Evolutionary conservation across 2,797 vertebrate species (phyloP), one percentile per base, ranked within the genome.

Genomic region (Helicolenus hilgendorfi): DNA sequence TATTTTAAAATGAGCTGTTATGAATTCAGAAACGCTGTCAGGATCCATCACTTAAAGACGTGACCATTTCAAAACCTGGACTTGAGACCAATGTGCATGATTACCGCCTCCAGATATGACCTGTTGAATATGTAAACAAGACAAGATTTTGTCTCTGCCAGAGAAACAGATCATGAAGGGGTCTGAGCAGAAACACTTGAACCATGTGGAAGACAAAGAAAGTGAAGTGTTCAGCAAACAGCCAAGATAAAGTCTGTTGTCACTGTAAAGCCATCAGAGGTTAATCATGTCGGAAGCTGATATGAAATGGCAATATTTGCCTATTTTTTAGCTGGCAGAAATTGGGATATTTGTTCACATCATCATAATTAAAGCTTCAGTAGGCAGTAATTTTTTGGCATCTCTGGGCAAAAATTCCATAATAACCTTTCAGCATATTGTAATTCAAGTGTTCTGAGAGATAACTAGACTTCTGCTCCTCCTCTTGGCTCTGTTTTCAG

Each of bases 91-190:
- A 27, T 7, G 35, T 18, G n/a, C 59, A 49, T 79, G 58, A 45
- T 26, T 38, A 3, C 26, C 7, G 55, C 62, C 74, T 75, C 79
- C 72, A 41, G 75, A 87, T 77, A 0, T 13, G 58, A 87, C 68
- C 78, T 74, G 49, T 9, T 59, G 22, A 26, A 79, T 64, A 55
- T 59, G 45, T 63, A 29, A 89, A 79, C 35, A 63, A 63, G 41
- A 33, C 33, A 29, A 60, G 22, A 22, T 29, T 65, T 53, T 55
- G 20, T 26, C 67, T 56, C 7, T 24, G 26, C 72, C 69, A 63
- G 49, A 72, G 41, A 38, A 59, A 35, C 7, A 15, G 53, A 35
- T 58, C 55, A 36, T 11, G 26, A 49, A 45, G 35, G 35, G 11
- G 26, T 45, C 5, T 56, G 20, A 20, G 53, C 59, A 62, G 26